phyloP scores from a whole-genome alignment of 2,113 vertebrate species.

The Daphoenositta chrysoptera region DNA sequence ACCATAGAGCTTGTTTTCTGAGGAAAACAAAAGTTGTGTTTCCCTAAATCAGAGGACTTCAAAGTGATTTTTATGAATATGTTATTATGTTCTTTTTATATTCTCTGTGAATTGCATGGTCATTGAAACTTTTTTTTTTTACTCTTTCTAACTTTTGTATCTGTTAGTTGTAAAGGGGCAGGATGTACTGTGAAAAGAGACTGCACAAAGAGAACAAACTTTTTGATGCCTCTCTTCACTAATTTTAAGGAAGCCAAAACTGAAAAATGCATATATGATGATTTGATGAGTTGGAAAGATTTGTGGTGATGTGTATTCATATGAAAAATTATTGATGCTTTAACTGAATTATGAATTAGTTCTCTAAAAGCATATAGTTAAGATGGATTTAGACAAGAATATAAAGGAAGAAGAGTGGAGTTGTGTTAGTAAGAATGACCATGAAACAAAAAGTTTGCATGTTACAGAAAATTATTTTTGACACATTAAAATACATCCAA shows the following conservation, averaged over 20 bases:
- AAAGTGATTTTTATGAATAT: not conserved
- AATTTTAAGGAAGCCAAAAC: not conserved
- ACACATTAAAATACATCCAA: conserved; percentile 46
- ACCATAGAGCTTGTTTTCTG: not conserved
- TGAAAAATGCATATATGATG: not conserved
- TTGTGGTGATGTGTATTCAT: not conserved
- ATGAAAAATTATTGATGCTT: not conserved
- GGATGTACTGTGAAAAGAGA: not conserved
- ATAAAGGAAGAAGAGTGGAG: not conserved
- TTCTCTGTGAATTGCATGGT: not conserved
- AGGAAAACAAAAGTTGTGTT: not conserved
- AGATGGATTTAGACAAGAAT: conserved; percentile 18
- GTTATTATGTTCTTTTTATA: not conserved
- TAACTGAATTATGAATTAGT: not conserved
- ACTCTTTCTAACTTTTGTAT: not conserved
- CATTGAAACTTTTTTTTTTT: not conserved
- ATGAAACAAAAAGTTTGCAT: conserved; percentile 56
- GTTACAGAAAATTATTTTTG: conserved; percentile 57
- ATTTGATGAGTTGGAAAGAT: not conserved
- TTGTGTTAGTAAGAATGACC: conserved; percentile 12
- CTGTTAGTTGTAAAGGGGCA: not conserved
- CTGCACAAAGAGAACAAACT: not conserved
- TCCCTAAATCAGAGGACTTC: not conserved
- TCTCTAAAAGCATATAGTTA: not conserved
- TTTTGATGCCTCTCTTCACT: not conserved